phyloP scores from a whole-genome alignment of 2,888 invertebrate species.

The Lamproptera curius region DNA sequence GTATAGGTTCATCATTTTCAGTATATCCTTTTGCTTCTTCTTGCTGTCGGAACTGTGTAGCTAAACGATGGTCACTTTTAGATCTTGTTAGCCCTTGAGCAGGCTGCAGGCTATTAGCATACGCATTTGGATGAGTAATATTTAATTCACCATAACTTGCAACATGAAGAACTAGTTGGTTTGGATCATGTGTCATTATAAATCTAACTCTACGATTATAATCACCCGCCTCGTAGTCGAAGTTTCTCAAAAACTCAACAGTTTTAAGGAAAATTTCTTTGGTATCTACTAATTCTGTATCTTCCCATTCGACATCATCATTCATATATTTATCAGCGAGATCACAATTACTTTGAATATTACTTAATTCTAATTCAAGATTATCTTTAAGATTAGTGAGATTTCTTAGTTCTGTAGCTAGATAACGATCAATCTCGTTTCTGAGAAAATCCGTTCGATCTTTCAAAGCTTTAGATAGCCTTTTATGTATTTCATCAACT shows the following conservation, averaged over 20 bases:
- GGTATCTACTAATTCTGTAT: slow-evolving; percentile 94
- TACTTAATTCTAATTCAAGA: slow-evolving; percentile 95
- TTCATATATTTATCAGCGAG: slow-evolving; percentile 96
- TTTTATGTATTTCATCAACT: slow-evolving; percentile 94
- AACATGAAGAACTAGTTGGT: slow-evolving; percentile 92
- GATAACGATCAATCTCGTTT: slow-evolving; percentile 94
- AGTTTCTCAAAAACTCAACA: slow-evolving; percentile 95
- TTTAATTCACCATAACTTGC: slow-evolving; percentile 94
- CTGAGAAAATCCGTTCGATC: slow-evolving; percentile 92
- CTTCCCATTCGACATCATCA: slow-evolving; percentile 94
- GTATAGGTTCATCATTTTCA: slow-evolving; percentile 83
- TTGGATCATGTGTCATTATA: slow-evolving; percentile 94
- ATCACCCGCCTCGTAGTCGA: slow-evolving; percentile 95
- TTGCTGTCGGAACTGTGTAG: slow-evolving; percentile 92
- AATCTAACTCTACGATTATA: slow-evolving; percentile 91
- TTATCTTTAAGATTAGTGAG: slow-evolving; percentile 94
- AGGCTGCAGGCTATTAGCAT: slow-evolving; percentile 79
- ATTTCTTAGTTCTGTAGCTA: slow-evolving; percentile 91
- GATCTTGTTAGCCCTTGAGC: slow-evolving; percentile 91
- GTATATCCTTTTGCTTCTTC: slow-evolving; percentile 83
- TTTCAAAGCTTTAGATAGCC: slow-evolving; percentile 92
- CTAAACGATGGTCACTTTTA: slow-evolving; percentile 94
- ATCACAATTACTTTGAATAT: slow-evolving; percentile 97
- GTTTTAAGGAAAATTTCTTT: slow-evolving; percentile 98
- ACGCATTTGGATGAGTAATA: slow-evolving; percentile 82